phyloP scores from a whole-genome alignment of 2,113 vertebrate species.

The Petromus typicus region DNA sequence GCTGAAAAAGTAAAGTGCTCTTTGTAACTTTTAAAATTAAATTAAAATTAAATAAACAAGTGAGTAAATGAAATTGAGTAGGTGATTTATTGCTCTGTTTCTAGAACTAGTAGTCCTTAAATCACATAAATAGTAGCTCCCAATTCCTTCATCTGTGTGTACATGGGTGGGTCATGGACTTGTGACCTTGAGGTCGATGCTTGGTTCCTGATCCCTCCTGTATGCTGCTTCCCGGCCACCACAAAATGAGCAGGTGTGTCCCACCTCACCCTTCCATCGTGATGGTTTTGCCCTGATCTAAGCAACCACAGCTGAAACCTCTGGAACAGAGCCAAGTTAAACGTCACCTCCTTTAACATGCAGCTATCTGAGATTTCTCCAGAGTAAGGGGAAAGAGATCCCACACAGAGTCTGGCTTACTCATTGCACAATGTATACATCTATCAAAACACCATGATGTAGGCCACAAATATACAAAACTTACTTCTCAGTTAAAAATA shows the following conservation, averaged over 20 bases:
- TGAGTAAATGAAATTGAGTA: neutral
- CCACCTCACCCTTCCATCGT: neutral
- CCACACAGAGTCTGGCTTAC: neutral
- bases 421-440: neutral
- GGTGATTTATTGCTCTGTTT: neutral
- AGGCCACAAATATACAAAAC: no score
- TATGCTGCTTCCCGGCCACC: neutral
- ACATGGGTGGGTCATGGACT: neutral
- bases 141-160: neutral
- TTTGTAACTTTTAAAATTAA: neutral
- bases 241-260: neutral
- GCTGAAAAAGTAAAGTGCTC: neutral
- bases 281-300: neutral
- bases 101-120: neutral
- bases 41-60: neutral
- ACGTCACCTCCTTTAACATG: neutral
- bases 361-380: neutral
- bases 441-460: neutral
- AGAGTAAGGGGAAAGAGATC: neutral
- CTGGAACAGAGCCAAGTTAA: neutral
- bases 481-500: neutral
- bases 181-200: neutral
- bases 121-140: neutral
- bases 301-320: neutral
- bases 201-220: neutral